A percentile compares a stretch with the other conserved stretches of the same genome.
Conservation (phyloP, 2,113 vertebrate genomes). For the Hyaena hyaena region DNA sequence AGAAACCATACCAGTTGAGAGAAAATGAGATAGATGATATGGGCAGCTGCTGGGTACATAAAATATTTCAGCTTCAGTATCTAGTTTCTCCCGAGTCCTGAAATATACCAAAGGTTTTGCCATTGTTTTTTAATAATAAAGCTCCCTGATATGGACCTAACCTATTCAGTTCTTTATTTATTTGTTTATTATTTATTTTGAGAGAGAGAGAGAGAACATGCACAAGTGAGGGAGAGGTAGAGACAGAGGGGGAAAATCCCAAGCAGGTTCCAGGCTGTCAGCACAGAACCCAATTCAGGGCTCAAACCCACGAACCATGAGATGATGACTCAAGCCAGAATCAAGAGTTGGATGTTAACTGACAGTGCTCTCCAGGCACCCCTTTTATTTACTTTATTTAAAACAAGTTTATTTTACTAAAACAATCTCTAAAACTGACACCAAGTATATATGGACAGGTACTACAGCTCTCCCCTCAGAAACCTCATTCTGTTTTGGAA, state of each 20-base stretch:
- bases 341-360: too few relatives aligned
- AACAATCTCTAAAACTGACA: neutral
- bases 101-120: neutral
- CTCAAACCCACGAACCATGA: too few relatives aligned
- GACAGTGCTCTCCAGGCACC: too few relatives aligned
- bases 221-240: too few relatives aligned
- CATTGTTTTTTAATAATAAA: neutral
- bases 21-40: neutral
- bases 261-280: too few relatives aligned
- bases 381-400: neutral
- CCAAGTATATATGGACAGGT: neutral
- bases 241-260: too few relatives aligned
- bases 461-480: neutral
- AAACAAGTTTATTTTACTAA: neutral
- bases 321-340: too few relatives aligned
- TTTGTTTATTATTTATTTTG: too few relatives aligned
- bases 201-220: too few relatives aligned
- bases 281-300: too few relatives aligned
- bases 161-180: neutral
- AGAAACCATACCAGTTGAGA: fast-evolving
- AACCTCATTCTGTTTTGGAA: neutral
- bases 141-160: neutral
- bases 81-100: neutral
- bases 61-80: neutral
- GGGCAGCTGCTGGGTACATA: neutral